These are phyloP conservation scores for Drosophila imparisetae DNA, from an alignment of 2,888 invertebrate genomes.

Conservation along the genomic window DNA sequence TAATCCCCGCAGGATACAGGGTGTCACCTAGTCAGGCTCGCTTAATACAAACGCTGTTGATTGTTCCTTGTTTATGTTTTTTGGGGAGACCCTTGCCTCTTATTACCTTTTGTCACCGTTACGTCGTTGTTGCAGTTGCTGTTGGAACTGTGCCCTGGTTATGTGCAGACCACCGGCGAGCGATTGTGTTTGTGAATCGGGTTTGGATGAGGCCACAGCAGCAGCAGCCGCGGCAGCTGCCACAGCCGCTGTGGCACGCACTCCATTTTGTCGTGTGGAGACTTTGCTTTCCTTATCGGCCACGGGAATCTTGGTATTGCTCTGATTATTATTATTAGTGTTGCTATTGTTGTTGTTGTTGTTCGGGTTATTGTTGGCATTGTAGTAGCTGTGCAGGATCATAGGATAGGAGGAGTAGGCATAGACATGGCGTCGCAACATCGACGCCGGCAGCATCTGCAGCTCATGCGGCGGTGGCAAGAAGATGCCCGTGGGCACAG, in stretches of 20 bases:
- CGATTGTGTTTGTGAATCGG: constrained; percentile 52
- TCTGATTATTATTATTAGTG: constrained; percentile 41
- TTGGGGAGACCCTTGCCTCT: constrained; percentile 16
- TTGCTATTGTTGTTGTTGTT: constrained; percentile 15
- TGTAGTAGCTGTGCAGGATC: constrained; percentile 73
- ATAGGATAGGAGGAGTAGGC: constrained; percentile 88
- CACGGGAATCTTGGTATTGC: constrained; percentile 22
- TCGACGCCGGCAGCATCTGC: constrained; percentile 76
- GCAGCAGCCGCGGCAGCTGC: constrained; percentile 66
- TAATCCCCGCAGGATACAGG: background rate
- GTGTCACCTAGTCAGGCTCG: background rate
- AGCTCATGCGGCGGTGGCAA: constrained; percentile 89
- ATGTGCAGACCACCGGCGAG: constrained; percentile 72
- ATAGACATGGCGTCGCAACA: constrained; percentile 86
- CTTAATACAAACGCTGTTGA: background rate
- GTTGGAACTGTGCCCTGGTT: constrained; percentile 79
- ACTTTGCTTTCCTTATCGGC: constrained; percentile 51
- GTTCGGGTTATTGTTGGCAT: constrained; percentile 47
- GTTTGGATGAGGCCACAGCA: constrained; percentile 37
- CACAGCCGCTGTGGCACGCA: constrained; percentile 72
- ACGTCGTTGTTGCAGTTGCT: constrained; percentile 76
- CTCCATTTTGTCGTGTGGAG: constrained; percentile 62
- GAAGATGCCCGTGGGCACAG: constrained; percentile 92
- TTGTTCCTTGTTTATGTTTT: background rate
- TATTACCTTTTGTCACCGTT: constrained; percentile 79